Base-by-base conservation (phyloP, 2,888 invertebrate genomes). In the Omphaloscelis lunosa region DNA sequence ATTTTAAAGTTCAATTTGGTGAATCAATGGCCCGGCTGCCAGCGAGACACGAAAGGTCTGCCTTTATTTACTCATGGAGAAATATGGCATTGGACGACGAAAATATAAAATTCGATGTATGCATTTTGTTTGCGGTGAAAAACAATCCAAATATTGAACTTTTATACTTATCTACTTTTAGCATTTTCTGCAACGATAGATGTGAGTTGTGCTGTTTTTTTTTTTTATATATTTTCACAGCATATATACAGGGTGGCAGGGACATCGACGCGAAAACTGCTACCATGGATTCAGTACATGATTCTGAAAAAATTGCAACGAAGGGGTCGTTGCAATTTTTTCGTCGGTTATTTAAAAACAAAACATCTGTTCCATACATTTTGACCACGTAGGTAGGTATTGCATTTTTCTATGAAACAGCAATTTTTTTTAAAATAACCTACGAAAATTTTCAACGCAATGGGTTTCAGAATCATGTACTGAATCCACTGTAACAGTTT, bases 1-100 rank as follows among this genome's bases (percentile, higher is more conserved):
- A 91, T 90, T 93, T 91, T 91, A 93, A 93, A 93, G 91, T 92
- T 91, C 90, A 91, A 89, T 90, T 90, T 92, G 89, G 89, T 89
- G 87, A 92, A 92, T 92, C 90, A 91, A 91, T 92, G 27, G 58
- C 27, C n/a, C 27, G 83, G 12, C 51, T 39, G 59, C 27, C 61
- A 27, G 77, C 51, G 48, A 65, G 67, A 80, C 87, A 91, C 86
- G 88, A 86, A 89, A 85, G 75, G 84, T 83, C 72, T 71, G 53
- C 62, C 56, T 77, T 62, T 70, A 75, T 78, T 78, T 86, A 70
- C 62, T 15, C 56, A 62, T 34, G 56, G 29, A 67, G 51, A 71
- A 63, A 85, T 73, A 69, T 76, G 56, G 34, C 69, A 63, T 75
- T 70, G 53, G 12, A 48, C 0, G 17, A 27, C 20, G 51, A 63